Evolutionary conservation across 1,140 invertebrate genomes (phyloP), one percentile per base, ranked within the genome.

Genomic region (Heliconius himera): DNA sequence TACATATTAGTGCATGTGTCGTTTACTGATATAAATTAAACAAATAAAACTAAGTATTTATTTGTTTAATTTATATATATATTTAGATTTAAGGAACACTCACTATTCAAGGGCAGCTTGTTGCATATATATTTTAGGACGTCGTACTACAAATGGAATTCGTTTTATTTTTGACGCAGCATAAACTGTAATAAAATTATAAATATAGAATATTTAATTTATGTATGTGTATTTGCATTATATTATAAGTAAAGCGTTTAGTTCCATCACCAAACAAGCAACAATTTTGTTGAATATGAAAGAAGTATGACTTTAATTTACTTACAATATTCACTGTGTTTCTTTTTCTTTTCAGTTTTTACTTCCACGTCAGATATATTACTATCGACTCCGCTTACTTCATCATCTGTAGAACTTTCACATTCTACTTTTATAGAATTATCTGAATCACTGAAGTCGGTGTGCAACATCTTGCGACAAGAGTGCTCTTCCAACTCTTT

Each of bases 71-170:
- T 33, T 51, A 3, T 51, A 6, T 51, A 51, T 51, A 18, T 51
- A 18, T 51, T 5, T 16, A 41, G 70, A 74, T 82, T 3, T 9
- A 22, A 22, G n/a, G 2, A 22, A 22, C 3, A 91, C 90, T 91
- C 84, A 92, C 91, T 85, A 88, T 56, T 91, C 90, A 41, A 81
- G 60, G 41, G 56, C 80, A 70, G 82, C 82, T 74, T 88, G 73
- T 18, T 80, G 72, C 29, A 90, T 78, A 78, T 85, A 92, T 5
- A 54, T 9, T 70, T 79, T 82, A 0, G 80, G 46, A 73, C 89
- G 80, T 22, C 79, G 79, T n/a, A 90, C 79, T 16, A 71, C 71
- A 81, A 87, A 91, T 18, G 88, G 87, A 71, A 90, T 38, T 60
- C 83, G 81, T 51, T 78, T 76, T 51, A 86, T 77, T 82, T 75